Percentiles rank a stretch among this genome's conserved stretches.
Conservation (phyloP, 2,113 vertebrate genomes). For the Heterochromis multidens region DNA sequence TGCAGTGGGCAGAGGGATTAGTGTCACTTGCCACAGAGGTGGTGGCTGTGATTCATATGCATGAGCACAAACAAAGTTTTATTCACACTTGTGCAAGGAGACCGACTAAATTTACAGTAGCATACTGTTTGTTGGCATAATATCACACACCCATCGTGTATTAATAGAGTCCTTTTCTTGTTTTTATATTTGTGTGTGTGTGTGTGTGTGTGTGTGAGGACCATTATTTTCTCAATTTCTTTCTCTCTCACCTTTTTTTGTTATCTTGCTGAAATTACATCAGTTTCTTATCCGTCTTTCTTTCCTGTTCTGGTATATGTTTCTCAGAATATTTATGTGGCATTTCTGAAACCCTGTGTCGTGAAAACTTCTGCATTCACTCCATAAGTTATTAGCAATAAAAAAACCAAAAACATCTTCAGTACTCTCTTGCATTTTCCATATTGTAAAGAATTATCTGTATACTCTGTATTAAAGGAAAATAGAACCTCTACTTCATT, state of each 20-base stretch:
- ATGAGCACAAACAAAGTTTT: background rate
- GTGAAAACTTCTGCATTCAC: background rate
- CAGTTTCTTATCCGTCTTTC: background rate
- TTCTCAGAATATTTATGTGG: background rate
- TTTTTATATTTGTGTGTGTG: background rate
- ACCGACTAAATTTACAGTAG: background rate
- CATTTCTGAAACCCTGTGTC: background rate
- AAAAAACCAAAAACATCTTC: background rate
- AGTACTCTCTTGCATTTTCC: background rate
- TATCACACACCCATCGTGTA: background rate
- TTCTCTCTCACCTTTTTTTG: background rate
- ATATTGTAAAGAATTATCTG: background rate
- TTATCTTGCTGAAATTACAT: background rate
- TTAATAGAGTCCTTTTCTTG: too few relatives aligned
- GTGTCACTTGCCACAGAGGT: constrained; percentile 6
- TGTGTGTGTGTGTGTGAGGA: background rate
- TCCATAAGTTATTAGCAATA: too few relatives aligned
- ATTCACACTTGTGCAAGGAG: background rate
- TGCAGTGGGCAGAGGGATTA: background rate
- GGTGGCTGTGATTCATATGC: constrained; percentile 1
- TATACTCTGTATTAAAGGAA: background rate
- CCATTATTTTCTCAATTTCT: background rate
- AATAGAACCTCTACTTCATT: background rate
- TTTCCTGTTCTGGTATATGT: background rate
- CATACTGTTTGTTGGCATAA: background rate